Evolutionary conservation across 2,113 vertebrate genomes (phyloP).

Genomic region (Chaetorhynchus papuensis): DNA sequence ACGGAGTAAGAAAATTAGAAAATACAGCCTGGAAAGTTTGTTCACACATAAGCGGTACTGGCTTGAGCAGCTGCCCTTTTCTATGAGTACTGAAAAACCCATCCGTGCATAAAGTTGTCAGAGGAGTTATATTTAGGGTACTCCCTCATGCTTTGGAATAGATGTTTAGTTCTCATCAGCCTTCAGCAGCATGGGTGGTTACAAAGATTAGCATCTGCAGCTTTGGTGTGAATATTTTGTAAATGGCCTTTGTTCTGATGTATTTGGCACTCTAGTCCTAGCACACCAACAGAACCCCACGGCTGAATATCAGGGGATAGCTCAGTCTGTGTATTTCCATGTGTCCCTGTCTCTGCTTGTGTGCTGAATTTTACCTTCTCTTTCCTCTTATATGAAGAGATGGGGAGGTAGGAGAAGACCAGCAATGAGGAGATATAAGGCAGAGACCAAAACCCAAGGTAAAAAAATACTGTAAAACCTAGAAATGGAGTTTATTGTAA

Average conservation of each 20-base stretch:
- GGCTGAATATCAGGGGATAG: background rate
- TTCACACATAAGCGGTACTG: background rate
- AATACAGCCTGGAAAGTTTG: background rate
- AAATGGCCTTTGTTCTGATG: background rate
- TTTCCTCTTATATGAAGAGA: background rate
- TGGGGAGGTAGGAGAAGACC: background rate
- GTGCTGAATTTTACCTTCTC: background rate
- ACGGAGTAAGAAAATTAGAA: background rate
- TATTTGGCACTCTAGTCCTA: background rate
- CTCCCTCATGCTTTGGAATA: background rate
- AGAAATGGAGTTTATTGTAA: background rate
- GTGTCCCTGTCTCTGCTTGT: background rate
- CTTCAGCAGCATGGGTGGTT: conserved; percentile 12
- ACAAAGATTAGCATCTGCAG: conserved; percentile 4
- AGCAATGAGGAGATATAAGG: background rate
- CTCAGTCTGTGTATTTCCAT: background rate
- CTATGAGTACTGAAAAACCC: background rate
- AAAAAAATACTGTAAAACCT: background rate
- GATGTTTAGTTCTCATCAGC: background rate
- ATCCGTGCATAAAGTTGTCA: background rate
- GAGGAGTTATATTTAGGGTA: conserved; percentile 33
- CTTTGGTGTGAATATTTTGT: background rate
- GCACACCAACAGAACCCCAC: background rate
- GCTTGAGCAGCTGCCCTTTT: conserved; percentile 1
- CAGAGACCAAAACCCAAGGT: background rate